Evolutionary conservation across 2,113 vertebrate species (phyloP).

Genomic region (Aegithalos caudatus): DNA sequence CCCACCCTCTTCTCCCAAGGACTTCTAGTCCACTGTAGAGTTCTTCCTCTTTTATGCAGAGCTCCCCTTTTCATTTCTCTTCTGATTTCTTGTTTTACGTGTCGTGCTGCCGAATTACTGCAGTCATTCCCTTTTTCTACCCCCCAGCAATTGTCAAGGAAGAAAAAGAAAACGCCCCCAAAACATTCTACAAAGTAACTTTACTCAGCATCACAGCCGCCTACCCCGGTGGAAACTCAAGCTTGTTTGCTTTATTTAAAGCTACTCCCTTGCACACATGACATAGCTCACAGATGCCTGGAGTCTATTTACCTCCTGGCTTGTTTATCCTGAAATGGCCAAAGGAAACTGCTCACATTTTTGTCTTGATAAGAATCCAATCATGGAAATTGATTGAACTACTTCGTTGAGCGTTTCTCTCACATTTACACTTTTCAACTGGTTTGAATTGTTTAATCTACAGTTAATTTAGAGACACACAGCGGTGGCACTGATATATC

Average conservation of each 20-base stretch:
- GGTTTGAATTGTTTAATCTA: slow-evolving; percentile 72
- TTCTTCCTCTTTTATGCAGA: not conserved
- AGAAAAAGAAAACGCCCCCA: not conserved
- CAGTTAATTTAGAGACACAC: slow-evolving; percentile 70
- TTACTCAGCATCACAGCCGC: not conserved
- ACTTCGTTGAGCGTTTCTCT: not conserved
- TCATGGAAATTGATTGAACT: slow-evolving; percentile 40
- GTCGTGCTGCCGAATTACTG: not conserved
- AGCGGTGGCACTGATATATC: slow-evolving; percentile 50
- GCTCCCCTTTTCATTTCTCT: not conserved
- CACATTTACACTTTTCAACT: slow-evolving; percentile 55
- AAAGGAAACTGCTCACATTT: slow-evolving; percentile 40
- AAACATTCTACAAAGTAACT: slow-evolving; percentile 19
- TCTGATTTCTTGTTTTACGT: not conserved
- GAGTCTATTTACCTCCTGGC: slow-evolving; percentile 23
- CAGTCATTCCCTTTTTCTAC: not conserved
- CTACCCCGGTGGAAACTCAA: not conserved
- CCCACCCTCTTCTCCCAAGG: not conserved
- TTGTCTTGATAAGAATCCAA: slow-evolving; percentile 60
- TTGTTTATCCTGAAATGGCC: slow-evolving; percentile 52
- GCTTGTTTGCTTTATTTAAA: slow-evolving; percentile 60
- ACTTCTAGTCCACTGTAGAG: not conserved
- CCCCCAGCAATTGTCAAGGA: not conserved
- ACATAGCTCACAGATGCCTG: not conserved
- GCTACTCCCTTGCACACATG: slow-evolving; percentile 4